Base-by-base conservation (phyloP, 2,113 vertebrate genomes). In the Corythoichthys haematopterus region DNA sequence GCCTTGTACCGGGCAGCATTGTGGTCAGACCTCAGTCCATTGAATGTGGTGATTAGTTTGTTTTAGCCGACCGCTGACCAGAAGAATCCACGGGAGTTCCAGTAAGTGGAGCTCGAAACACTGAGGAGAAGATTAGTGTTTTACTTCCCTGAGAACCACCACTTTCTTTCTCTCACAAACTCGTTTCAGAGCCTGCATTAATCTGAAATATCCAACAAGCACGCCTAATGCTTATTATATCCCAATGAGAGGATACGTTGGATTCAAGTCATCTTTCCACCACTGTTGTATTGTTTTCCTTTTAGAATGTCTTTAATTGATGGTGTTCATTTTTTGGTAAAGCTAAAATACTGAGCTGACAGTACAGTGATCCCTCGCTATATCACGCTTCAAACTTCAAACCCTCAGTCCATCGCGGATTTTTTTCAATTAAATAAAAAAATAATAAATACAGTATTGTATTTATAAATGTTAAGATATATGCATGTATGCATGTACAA, bases 31-130 rank as follows among this genome's bases (percentile, higher is more conserved):
- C 83, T 79, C 77, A 68, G 83, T 78, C 78, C 83, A 67, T 71
- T 79, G 58, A 87, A 84, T 71, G 72, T 76, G 80, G 81, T 85
- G 82, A 88, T 85, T 81, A 85, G 88, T 88, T 90, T 87, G 84
- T 79, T 74, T 87, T 84, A 72, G 66, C 69, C 74, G 75, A 87
- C 87, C 84, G 45, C 88, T 80, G 75, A 85, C 80, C 84, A 78
- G 77, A 87, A 68, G 79, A 85, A 87, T 82, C 76, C 20, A 36
- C 78, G 45, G 78, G 79, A 86, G 79, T 88, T 90, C 87, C 88
- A 88, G 87, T 84, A 87, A 87, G 86, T 75, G 76, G 78, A 71
- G 73, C 75, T 84, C 78, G 64, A 78, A 79, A 76, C 78, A 55
- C 69, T 71, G 69, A 83, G 76, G 74, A 75, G 76, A 63, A 79